These are phyloP conservation scores for Polydrusus cervinus DNA, from an alignment of 2,888 invertebrate species.

Conservation along the genomic window DNA sequence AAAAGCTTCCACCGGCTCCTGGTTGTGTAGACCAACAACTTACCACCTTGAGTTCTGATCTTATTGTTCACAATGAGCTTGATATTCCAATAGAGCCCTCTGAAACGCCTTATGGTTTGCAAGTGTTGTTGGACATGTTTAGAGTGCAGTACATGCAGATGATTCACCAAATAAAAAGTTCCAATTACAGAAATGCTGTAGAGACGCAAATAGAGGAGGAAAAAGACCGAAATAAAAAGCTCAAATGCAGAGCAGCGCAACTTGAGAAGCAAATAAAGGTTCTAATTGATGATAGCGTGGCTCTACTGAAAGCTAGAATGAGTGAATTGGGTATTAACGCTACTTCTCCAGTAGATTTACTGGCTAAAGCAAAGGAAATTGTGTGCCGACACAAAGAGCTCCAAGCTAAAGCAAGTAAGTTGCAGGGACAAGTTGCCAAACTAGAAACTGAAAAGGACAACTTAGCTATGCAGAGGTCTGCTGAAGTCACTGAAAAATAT, in stretches of 20 bases:
- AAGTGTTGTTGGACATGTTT: slow-evolving; percentile 90
- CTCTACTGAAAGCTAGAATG: slow-evolving; percentile 90
- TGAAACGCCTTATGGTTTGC: slow-evolving; percentile 88
- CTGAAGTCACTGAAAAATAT: slow-evolving; percentile 84
- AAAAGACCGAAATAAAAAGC: slow-evolving; percentile 82
- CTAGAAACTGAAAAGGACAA: slow-evolving; percentile 86
- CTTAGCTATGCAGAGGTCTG: slow-evolving; percentile 82
- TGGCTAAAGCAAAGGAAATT: slow-evolving; percentile 92
- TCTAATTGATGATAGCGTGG: slow-evolving; percentile 93
- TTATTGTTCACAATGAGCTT: slow-evolving; percentile 85
- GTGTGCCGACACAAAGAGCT: slow-evolving; percentile 94
- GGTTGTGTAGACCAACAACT: slow-evolving; percentile 94
- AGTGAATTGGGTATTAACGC: slow-evolving; percentile 93
- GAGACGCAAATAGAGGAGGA: slow-evolving; percentile 87
- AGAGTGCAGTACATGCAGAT: slow-evolving; percentile 89
- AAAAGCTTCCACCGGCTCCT: slow-evolving; percentile 88
- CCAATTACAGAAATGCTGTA: slow-evolving; percentile 82
- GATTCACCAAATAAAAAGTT: slow-evolving; percentile 88
- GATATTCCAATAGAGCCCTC: slow-evolving; percentile 86
- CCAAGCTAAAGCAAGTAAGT: slow-evolving; percentile 89
- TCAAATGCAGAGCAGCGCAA: slow-evolving; percentile 90
- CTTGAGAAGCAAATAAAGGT: slow-evolving; percentile 94
- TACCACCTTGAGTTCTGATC: slow-evolving; percentile 82
- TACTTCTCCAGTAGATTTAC: slow-evolving; percentile 87
- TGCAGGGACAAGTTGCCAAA: slow-evolving; percentile 87